Percentiles rank a stretch among this genome's conserved stretches.
Evolutionary conservation across 2,888 invertebrate species (phyloP).

Genomic region (Eupeodes luniger): DNA sequence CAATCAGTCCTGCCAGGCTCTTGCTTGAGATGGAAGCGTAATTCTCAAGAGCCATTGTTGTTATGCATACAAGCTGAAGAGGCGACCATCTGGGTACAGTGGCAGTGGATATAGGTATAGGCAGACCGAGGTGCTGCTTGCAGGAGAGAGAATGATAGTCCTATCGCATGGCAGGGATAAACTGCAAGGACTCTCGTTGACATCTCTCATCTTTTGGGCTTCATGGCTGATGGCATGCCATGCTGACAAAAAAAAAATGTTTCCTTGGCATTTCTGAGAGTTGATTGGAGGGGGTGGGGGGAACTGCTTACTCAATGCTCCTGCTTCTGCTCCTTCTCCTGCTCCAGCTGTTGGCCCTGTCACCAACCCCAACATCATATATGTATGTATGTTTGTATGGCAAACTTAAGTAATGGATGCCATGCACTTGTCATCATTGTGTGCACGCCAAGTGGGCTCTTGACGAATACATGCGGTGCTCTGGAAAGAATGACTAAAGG

Average conservation of each 20-base stretch:
- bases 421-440: conserved; percentile 75
- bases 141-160: conserved; percentile 61
- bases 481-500: conserved; percentile 67
- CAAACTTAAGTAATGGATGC: conserved; percentile 73
- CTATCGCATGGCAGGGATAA: conserved; percentile 74
- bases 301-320: not conserved
- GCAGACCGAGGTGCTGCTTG: not conserved
- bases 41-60: conserved; percentile 73
- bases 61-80: conserved; percentile 69
- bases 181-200: conserved; percentile 76
- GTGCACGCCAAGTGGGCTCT: conserved; percentile 71
- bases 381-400: conserved; percentile 40
- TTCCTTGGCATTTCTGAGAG: conserved; percentile 40
- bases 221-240: conserved; percentile 68
- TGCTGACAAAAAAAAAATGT: conserved; percentile 52
- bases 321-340: not conserved
- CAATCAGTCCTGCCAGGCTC: conserved; percentile 60
- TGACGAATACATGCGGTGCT: conserved; percentile 66
- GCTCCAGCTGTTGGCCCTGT: too few relatives aligned
- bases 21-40: conserved; percentile 65
- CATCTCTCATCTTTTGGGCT: conserved; percentile 75
- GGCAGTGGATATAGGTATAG: too few relatives aligned
- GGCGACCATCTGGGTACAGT: conserved; percentile 37
- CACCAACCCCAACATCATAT: not conserved
- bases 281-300: not conserved